Evolutionary conservation across 2,113 vertebrate genomes (phyloP).

Genomic region (Theristicus caerulescens): DNA sequence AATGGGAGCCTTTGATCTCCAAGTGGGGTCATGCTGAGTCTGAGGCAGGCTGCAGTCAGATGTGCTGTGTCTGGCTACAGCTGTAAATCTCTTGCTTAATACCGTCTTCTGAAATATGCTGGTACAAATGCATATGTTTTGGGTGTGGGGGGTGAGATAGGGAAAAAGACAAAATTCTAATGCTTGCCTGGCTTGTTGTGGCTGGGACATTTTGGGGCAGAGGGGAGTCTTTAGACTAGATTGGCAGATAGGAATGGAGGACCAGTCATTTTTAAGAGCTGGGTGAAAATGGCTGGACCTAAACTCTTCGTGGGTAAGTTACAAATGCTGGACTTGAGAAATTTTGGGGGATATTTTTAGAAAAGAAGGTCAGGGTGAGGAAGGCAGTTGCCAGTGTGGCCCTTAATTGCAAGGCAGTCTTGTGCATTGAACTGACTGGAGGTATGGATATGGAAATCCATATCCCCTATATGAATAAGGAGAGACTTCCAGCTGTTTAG

Average conservation of each 20-base stretch:
- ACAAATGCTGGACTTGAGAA: background rate
- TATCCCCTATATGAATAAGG: background rate
- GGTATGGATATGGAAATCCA: background rate
- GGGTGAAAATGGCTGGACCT: background rate
- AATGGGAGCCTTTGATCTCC: background rate
- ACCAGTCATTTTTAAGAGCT: background rate
- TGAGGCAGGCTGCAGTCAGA: background rate
- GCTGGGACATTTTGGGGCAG: rapidly evolving
- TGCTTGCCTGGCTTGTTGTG: background rate
- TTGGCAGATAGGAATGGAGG: background rate
- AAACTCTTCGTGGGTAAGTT: background rate
- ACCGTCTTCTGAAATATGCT: background rate
- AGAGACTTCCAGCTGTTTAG: background rate
- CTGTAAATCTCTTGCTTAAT: background rate
- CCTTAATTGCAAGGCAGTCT: background rate
- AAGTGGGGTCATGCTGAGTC: background rate
- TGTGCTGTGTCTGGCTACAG: background rate
- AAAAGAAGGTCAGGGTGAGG: background rate
- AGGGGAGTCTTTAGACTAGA: background rate
- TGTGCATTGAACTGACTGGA: background rate
- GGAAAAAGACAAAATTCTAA: background rate
- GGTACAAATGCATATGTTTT: background rate
- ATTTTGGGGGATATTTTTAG: background rate
- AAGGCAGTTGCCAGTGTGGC: background rate
- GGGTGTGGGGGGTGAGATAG: background rate